Evolutionary conservation across 2,797 vertebrate genomes (phyloP).

Genomic region (Iguana delicatissima): DNA sequence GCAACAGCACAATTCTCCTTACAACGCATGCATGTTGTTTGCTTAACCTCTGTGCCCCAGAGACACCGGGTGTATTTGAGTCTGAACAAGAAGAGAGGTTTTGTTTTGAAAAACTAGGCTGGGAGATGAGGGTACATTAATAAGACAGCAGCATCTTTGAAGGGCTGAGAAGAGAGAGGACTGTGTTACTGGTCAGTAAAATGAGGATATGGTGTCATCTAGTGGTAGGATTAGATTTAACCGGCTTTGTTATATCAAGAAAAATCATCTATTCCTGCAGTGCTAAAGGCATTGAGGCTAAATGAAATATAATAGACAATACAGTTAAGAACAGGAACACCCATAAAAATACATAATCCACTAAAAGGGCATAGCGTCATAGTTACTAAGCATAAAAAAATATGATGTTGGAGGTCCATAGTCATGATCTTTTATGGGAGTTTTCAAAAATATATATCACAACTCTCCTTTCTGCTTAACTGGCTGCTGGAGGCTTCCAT

Average conservation of each 20-base stretch:
- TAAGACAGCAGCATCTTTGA: background rate
- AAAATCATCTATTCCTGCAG: background rate
- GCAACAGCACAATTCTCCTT: background rate
- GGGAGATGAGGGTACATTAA: background rate
- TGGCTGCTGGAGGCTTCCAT: too few species aligned
- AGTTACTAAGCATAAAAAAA: too few species aligned
- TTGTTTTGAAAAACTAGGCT: background rate
- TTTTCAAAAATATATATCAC: too few species aligned
- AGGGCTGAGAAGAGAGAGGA: background rate
- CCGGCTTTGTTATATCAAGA: background rate
- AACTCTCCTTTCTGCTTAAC: too few species aligned
- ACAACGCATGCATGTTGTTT: background rate
- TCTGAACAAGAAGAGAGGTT: background rate
- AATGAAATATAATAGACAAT: too few species aligned
- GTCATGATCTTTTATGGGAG: background rate
- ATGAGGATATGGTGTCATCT: slow-evolving; percentile 57
- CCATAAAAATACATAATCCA: too few species aligned
- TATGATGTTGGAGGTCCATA: background rate
- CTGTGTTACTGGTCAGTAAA: background rate
- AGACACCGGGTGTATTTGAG: background rate
- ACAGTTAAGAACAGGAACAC: too few species aligned
- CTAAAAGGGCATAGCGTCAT: too few species aligned
- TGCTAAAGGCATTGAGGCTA: background rate
- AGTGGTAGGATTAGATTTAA: slow-evolving; percentile 53
- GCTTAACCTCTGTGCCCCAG: background rate